Conservation (phyloP, 2,113 vertebrate genomes). For the Falco punctatus region DNA sequence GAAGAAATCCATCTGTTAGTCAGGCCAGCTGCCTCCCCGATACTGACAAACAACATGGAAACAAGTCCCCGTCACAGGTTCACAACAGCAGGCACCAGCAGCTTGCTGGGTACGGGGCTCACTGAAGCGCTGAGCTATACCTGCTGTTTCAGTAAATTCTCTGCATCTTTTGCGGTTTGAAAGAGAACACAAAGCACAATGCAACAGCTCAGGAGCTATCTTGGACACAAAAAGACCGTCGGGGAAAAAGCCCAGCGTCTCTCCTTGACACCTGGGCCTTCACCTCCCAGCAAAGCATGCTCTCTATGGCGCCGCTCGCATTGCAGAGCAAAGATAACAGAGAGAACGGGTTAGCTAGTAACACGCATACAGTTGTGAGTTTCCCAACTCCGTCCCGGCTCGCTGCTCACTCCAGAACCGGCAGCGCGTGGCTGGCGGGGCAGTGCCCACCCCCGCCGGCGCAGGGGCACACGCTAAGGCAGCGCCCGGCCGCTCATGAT, state of each 20-base stretch:
- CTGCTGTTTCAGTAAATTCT: rapidly evolving
- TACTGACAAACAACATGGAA: not conserved
- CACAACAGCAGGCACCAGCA: not conserved
- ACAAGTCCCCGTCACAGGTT: not conserved
- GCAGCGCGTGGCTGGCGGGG: not conserved
- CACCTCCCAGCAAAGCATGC: rapidly evolving
- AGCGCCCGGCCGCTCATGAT: no score
- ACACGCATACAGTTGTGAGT: rapidly evolving
- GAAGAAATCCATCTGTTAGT: not conserved
- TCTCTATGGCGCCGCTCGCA: rapidly evolving
- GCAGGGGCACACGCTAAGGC: not conserved
- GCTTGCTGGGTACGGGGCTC: rapidly evolving
- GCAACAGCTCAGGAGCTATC: rapidly evolving
- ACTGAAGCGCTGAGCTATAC: rapidly evolving
- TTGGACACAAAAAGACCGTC: rapidly evolving
- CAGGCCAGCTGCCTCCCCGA: not conserved
- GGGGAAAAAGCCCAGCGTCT: not conserved
- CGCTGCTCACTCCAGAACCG: no score
- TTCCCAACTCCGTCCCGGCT: no score
- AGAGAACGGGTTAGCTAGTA: not conserved
- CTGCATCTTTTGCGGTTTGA: not conserved
- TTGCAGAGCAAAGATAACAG: not conserved
- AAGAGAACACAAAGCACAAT: not conserved
- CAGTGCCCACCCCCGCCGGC: not conserved
- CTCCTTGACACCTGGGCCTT: not conserved